A percentile compares a stretch with the other conserved stretches of the same genome.
phyloP scores from a whole-genome alignment of 1,140 invertebrate species.

The Lordiphosa clarofinis region DNA sequence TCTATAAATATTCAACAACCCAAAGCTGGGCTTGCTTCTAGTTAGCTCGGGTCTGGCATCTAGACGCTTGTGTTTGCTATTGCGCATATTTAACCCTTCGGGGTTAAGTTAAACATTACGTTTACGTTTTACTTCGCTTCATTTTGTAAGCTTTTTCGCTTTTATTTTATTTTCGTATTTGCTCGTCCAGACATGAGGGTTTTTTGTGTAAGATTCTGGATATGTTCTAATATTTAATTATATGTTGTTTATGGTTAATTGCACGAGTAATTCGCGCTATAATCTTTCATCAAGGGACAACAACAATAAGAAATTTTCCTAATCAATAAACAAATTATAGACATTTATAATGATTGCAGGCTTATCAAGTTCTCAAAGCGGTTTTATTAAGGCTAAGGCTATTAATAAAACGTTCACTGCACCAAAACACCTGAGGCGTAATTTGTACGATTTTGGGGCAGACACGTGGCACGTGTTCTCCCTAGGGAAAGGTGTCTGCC shows the following conservation, averaged over 20 bases:
- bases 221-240: too few relatives aligned
- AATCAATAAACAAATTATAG: constrained; percentile 71
- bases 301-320: constrained; percentile 32
- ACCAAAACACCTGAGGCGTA: constrained; percentile 9
- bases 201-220: constrained; percentile 1
- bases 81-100: constrained; percentile 71
- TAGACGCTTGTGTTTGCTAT: constrained; percentile 56
- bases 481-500: constrained; percentile 2
- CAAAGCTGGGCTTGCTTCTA: constrained; percentile 33
- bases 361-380: constrained; percentile 46
- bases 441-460: constrained; percentile 15
- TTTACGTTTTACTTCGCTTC: constrained; percentile 58
- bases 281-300: constrained; percentile 19
- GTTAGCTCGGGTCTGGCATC: constrained; percentile 26
- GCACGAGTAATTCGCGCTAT: constrained; percentile 10
- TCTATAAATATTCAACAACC: constrained; percentile 72
- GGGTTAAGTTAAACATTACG: constrained; percentile 74
- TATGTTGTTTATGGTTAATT: too few relatives aligned
- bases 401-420: constrained; percentile 40
- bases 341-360: constrained; percentile 67
- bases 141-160: constrained; percentile 43
- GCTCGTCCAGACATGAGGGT: not conserved
- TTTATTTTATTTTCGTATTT: constrained; percentile 16
- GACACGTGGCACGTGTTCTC: constrained; percentile 58
- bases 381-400: constrained; percentile 60